Evolutionary conservation across 2,888 invertebrate genomes (phyloP), one percentile per base, ranked within the genome.

Genomic region (Lasius platythorax): DNA sequence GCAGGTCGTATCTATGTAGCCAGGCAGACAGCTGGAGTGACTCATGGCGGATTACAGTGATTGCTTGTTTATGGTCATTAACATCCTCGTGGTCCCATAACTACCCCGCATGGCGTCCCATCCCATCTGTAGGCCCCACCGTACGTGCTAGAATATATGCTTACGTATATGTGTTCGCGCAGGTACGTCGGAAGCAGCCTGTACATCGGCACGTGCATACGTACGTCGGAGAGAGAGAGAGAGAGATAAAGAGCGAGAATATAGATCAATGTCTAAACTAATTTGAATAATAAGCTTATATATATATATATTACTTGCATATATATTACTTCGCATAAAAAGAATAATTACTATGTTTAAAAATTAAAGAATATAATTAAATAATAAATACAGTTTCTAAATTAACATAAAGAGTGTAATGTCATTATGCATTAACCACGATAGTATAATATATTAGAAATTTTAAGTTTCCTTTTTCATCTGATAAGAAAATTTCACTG

Each of bases 61-160:
- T 95, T 95, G 94, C 95, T 94, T 95, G 95, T 95, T 95, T 95
- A 95, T 95, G 95, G 95, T 95, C 95, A 95, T 95, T 95, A 95
- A 95, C 94, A 94, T 94, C 94, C 93, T 94, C 94, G 93, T 92
- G 93, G 93, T 94, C 91, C 94, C 93, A 94, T 94, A 94, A 94
- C 94, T 93, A 92, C 94, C 92, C 91, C 89, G 91, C 92, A 91
- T 91, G 90, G 92, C 91, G 92, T 93, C 93, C 93, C 91, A 87
- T 93, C 91, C 92, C 93, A 93, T 94, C 93, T 92, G 90, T 88
- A 87, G 82, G 85, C 89, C 67, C 85, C 84, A 83, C 85, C 82
- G 82, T 91, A 90, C 88, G 88, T 86, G 87, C 83, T 83, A 84
- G 84, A 63, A 66, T 66, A 43, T 40, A 76, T 79, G 68, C 79